Base-by-base conservation (phyloP, 2,888 invertebrate species). In the Brenthis daphne region DNA sequence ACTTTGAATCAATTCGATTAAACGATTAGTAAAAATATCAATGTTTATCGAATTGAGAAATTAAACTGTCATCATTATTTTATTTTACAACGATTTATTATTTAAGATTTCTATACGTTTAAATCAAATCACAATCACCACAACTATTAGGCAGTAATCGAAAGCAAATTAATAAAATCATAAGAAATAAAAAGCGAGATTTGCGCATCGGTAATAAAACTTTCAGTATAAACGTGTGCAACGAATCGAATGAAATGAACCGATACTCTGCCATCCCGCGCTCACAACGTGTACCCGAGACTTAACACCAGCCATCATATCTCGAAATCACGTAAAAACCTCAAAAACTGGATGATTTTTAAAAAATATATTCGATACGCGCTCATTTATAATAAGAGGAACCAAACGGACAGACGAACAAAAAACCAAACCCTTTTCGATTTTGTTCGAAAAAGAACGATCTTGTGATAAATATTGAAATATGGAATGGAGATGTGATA, bases 391-490 rank as follows among this genome's bases (percentile, higher is more conserved):
- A 89, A 90, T 86, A 90, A 85, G 80, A 82, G 82, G 82, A 84
- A 79, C 77, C 78, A 79, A 82, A 79, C 77, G 74, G 74, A 80
- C 76, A 76, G 77, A 77, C 79, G 77, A 81, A 82, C 81, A 82
- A 75, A 77, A 74, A 77, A 69, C 67, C 51, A 57, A 66, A 79
- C 80, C 86, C 82, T 85, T 86, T 88, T 87, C 82, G 85, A 85
- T 90, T 90, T 90, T 85, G 88, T 88, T 88, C 88, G 86, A 86
- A 92, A 90, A 91, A 85, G 87, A 85, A 86, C 85, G 90, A 90
- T 92, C 86, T 80, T 77, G 87, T 85, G 91, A 91, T 92, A 92
- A 92, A 91, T 91, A 89, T 90, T 92, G 89, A 90, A 91, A 89
- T 92, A 90, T 90, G 88, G 89, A 87, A 87, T 86, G 86, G 86